A percentile compares a stretch with the other conserved stretches of the same genome.
phyloP scores from a whole-genome alignment of 2,113 vertebrate species.

The Ageneiosus marmoratus region DNA sequence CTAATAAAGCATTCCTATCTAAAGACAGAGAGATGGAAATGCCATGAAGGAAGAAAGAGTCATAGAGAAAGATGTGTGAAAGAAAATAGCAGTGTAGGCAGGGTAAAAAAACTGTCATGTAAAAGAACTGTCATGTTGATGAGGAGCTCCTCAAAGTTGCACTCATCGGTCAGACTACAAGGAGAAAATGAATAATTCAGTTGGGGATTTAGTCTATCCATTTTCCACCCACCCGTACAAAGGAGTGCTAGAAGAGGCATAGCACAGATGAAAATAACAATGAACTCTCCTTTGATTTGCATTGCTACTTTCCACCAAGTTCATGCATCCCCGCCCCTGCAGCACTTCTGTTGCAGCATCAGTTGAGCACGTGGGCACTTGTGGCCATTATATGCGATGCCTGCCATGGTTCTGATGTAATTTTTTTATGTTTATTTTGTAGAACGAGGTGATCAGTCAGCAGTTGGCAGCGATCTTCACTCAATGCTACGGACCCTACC shows the following conservation, averaged over 20 bases:
- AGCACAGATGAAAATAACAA: conserved; percentile 32
- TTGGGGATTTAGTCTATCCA: conserved; percentile 37
- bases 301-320: conserved; percentile 9
- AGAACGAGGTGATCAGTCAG: conserved; percentile 99
- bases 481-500: conserved; percentile 96
- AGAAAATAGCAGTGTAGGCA: conserved; percentile 4
- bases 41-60: background rate
- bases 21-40: conserved; percentile 15
- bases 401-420: conserved; percentile 47
- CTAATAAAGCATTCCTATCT: conserved; percentile 18
- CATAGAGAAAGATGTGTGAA: conserved; percentile 24
- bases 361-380: background rate
- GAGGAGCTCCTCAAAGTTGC: conserved; percentile 24
- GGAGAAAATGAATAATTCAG: conserved; percentile 16
- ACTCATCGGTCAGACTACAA: conserved; percentile 38
- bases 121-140: conserved; percentile 34
- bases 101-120: conserved; percentile 28
- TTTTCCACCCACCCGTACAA: conserved; percentile 16
- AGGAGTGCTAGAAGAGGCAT: conserved; percentile 6
- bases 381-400: conserved; percentile 26
- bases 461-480: conserved; percentile 93
- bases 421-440: conserved; percentile 55
- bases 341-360: conserved; percentile 9
- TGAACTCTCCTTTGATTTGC: conserved; percentile 37
- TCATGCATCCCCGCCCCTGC: conserved; percentile 8